Conservation (phyloP, 2,113 vertebrate genomes). For the Pachycephala philippinensis region DNA sequence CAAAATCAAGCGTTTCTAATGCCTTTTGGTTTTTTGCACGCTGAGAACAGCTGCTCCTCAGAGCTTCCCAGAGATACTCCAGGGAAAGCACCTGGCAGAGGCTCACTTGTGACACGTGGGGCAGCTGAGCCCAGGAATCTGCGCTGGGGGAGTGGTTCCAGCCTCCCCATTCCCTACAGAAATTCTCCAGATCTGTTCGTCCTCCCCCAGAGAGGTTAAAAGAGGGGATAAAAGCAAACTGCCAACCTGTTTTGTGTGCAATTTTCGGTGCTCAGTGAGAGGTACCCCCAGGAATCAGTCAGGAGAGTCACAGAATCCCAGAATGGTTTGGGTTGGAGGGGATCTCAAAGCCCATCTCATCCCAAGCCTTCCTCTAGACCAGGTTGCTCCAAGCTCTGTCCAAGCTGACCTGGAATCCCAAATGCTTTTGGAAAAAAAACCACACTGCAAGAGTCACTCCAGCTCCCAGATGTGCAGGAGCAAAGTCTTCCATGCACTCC, state of each 20-base stretch:
- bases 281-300: not conserved
- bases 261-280: not conserved
- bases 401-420: not conserved
- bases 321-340: not conserved
- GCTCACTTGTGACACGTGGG: accelerated
- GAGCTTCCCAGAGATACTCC: not conserved
- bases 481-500: not conserved
- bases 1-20: not conserved
- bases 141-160: not conserved
- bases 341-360: not conserved
- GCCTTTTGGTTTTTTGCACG: not conserved
- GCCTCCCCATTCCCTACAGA: not conserved
- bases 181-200: not conserved
- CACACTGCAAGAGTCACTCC: not conserved
- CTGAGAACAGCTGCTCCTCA: not conserved
- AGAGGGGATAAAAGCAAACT: not conserved
- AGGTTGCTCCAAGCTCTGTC: not conserved
- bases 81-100: not conserved
- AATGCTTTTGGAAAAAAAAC: not conserved
- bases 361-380: not conserved
- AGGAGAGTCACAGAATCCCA: not conserved
- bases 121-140: not conserved
- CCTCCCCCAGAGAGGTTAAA: not conserved
- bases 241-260: not conserved
- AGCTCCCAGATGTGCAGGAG: not conserved